A percentile compares a stretch with the other conserved stretches of the same genome.
Conservation (phyloP, 2,888 invertebrate species). For the Odontocerum albicorne region DNA sequence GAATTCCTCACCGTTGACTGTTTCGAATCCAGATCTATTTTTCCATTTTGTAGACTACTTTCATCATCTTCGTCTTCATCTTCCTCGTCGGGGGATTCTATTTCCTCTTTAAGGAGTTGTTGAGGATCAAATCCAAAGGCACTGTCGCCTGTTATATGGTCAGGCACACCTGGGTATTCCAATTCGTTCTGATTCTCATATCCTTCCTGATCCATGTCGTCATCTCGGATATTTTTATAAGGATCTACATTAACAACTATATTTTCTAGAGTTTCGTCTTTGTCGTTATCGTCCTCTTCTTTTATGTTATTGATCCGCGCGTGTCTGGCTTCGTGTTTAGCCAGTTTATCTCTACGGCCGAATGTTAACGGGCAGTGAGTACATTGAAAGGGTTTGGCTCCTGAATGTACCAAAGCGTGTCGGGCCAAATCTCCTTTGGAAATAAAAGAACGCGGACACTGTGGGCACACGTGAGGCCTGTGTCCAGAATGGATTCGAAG, state of each 20-base stretch:
- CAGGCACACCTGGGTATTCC: constrained; percentile 55
- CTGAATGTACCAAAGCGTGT: constrained; percentile 68
- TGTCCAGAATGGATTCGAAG: constrained; percentile 71
- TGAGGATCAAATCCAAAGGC: constrained; percentile 46
- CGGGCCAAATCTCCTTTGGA: constrained; percentile 67
- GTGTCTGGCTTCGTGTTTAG: constrained; percentile 67
- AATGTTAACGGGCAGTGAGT: constrained; percentile 67
- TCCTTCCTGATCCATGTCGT: constrained; percentile 39
- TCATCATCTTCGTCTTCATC: constrained; percentile 1
- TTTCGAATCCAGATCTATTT: too few relatives aligned
- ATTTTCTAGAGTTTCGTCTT: constrained; percentile 43
- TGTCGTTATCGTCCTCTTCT: constrained; percentile 44
- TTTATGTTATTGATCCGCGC: constrained; percentile 40
- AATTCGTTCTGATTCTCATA: constrained; percentile 39
- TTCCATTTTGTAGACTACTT: not conserved
- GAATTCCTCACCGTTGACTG: not conserved
- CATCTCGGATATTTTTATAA: constrained; percentile 49
- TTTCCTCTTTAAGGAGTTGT: constrained; percentile 43
- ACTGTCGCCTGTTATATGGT: constrained; percentile 55
- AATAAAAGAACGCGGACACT: constrained; percentile 73
- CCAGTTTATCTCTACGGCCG: constrained; percentile 67
- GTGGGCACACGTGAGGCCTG: constrained; percentile 71
- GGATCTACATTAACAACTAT: constrained; percentile 66
- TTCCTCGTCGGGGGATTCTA: constrained; percentile 15
- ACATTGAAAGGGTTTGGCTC: constrained; percentile 67